These are phyloP conservation scores for Hydrophis major DNA, from an alignment of 2,797 vertebrate species.

Conservation along the genomic window DNA sequence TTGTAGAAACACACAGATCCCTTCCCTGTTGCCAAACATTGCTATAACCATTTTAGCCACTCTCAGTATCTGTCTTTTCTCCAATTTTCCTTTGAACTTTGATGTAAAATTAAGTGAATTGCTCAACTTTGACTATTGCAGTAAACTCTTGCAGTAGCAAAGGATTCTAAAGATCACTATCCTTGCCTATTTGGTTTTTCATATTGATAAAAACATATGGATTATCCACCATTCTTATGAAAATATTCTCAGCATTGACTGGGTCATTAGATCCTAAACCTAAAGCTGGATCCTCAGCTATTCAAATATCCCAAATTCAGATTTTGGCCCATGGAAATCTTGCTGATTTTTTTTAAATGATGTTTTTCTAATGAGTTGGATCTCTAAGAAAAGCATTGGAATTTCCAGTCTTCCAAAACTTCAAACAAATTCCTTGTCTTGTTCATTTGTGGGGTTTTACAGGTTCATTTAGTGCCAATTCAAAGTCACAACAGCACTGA, in stretches of 20 bases:
- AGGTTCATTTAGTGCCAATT: too few species aligned
- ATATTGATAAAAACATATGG: background rate
- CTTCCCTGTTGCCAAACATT: background rate
- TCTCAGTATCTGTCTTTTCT: background rate
- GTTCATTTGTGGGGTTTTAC: constrained; percentile 52
- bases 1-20: background rate
- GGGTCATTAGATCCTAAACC: background rate
- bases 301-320: background rate
- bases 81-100: background rate
- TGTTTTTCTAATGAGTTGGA: constrained; percentile 40
- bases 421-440: constrained; percentile 49
- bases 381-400: constrained; percentile 57
- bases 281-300: background rate
- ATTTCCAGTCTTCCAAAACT: constrained; percentile 57
- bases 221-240: background rate
- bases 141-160: background rate
- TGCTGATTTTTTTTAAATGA: constrained; percentile 21
- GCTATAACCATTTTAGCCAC: background rate
- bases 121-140: background rate
- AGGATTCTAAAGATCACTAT: background rate
- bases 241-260: background rate
- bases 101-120: background rate
- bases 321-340: background rate
- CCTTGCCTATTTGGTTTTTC: background rate
- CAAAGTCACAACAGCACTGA: too few species aligned